phyloP scores from a whole-genome alignment of 2,888 invertebrate species.

The Cataglyphis altisquamis region DNA sequence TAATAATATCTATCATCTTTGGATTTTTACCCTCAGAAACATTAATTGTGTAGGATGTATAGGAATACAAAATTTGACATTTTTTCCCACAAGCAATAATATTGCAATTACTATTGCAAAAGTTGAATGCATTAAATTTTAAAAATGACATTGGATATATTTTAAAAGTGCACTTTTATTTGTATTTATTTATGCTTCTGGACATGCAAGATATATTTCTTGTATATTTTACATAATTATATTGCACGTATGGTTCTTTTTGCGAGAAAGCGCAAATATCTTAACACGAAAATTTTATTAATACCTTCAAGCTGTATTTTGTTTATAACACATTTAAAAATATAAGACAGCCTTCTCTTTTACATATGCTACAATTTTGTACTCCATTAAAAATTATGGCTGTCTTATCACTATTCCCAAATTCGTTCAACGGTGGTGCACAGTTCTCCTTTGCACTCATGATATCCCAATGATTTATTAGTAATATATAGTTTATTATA shows the following conservation, averaged over 20 bases:
- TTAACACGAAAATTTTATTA: conserved; percentile 29
- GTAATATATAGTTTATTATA: neutral
- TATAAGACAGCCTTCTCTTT: conserved; percentile 4
- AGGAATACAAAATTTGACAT: neutral
- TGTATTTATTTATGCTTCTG: conserved; percentile 46
- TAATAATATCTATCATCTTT: neutral
- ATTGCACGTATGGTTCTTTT: conserved; percentile 43
- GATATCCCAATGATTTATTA: conserved; percentile 3
- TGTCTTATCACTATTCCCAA: conserved; percentile 14
- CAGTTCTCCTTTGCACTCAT: conserved; percentile 20
- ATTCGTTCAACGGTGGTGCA: conserved; percentile 1
- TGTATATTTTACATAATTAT: conserved; percentile 37
- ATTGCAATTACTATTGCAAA: neutral
- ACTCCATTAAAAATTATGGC: conserved; percentile 14
- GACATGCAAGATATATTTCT: conserved; percentile 42
- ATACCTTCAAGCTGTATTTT: conserved; percentile 5
- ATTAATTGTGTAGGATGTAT: neutral
- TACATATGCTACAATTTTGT: neutral
- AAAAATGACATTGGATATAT: conserved; percentile 21
- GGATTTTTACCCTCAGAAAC: neutral
- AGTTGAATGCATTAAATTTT: conserved; percentile 19
- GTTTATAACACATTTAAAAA: neutral
- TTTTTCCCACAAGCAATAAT: neutral
- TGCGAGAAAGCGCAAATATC: conserved; percentile 26
- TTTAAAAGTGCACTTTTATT: conserved; percentile 42